Evolutionary conservation across 2,797 vertebrate species (phyloP).

Genomic region (Melanotaenia nigrans): DNA sequence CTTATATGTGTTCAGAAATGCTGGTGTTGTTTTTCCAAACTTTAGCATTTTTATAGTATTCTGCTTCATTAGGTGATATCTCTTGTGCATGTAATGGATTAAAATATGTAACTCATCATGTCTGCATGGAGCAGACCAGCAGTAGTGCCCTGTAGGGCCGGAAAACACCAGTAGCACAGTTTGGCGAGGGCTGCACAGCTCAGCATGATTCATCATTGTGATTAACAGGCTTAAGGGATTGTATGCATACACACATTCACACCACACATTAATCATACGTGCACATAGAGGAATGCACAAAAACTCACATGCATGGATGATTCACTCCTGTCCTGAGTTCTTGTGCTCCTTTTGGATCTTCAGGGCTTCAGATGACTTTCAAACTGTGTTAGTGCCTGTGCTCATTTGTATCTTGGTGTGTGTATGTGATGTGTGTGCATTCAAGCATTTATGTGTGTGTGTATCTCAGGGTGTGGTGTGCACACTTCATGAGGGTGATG

Average conservation of each 20-base stretch:
- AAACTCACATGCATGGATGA: conserved; percentile 17
- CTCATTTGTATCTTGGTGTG: conserved; percentile 15
- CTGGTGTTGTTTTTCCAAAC: conserved; percentile 19
- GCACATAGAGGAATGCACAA: conserved; percentile 4
- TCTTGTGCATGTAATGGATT: conserved; percentile 22
- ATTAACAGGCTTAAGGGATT: conserved; percentile 61
- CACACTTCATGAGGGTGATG: conserved; percentile 95
- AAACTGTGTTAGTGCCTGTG: conserved; percentile 24
- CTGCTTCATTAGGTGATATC: conserved; percentile 32
- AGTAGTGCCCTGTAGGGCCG: conserved; percentile 18
- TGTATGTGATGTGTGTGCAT: conserved; percentile 9
- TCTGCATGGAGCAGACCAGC: conserved; percentile 30
- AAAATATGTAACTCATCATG: conserved; percentile 12
- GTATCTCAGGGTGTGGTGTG: conserved; percentile 92
- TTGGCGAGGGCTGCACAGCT: conserved; percentile 53
- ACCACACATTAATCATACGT: conserved; percentile 8
- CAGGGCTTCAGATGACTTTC: conserved; percentile 21
- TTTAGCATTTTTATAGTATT: conserved; percentile 1
- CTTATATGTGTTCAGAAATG: conserved; percentile 7
- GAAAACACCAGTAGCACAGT: conserved; percentile 61
- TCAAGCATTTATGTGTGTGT: conserved; percentile 26
- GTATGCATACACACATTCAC: conserved; percentile 41
- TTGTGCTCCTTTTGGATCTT: conserved; percentile 14
- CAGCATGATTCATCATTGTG: conserved; percentile 65
- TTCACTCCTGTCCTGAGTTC: conserved; percentile 26